Percentiles rank a stretch among this genome's conserved stretches.
phyloP scores from a whole-genome alignment of 2,888 invertebrate species.

The Troides aeacus region DNA sequence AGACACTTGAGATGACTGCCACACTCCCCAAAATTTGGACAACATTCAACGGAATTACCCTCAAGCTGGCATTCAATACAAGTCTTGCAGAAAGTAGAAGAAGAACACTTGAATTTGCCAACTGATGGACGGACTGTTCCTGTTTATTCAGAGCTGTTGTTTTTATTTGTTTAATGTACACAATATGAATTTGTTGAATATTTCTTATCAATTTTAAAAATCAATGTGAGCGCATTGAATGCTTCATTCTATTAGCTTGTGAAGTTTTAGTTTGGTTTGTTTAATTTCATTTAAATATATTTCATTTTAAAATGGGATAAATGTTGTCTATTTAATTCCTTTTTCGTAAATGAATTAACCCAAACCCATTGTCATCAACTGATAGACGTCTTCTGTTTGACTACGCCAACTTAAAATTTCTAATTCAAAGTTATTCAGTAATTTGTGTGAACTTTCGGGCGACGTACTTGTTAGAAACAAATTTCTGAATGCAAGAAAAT shows the following conservation, averaged over 20 bases:
- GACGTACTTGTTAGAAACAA: no score
- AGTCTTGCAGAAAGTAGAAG: slow-evolving; percentile 61
- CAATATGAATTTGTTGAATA: slow-evolving; percentile 57
- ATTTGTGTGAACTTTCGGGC: no score
- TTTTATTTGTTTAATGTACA: slow-evolving; percentile 64
- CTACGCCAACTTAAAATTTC: no score
- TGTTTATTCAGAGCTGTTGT: slow-evolving; percentile 59
- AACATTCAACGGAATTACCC: slow-evolving; percentile 74
- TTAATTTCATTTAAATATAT: slow-evolving; percentile 75
- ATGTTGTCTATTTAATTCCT: slow-evolving; percentile 33
- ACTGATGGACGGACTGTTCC: slow-evolving; percentile 64
- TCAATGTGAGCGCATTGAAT: slow-evolving; percentile 60
- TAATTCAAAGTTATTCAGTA: no score
- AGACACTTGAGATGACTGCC: slow-evolving; percentile 69
- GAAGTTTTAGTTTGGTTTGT: slow-evolving; percentile 71
- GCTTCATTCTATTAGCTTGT: slow-evolving; percentile 68
- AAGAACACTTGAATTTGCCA: slow-evolving; percentile 66
- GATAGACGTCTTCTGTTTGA: no score
- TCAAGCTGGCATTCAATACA: slow-evolving; percentile 67
- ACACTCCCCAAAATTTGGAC: slow-evolving; percentile 66
- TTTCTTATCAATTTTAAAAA: slow-evolving; percentile 46
- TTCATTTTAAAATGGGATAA: slow-evolving; percentile 56
- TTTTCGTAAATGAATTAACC: not conserved
- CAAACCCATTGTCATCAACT: no score
- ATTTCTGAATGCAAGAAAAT: no score